Conservation (phyloP, 2,797 vertebrate species). For the Cirrhinus molitorella region DNA sequence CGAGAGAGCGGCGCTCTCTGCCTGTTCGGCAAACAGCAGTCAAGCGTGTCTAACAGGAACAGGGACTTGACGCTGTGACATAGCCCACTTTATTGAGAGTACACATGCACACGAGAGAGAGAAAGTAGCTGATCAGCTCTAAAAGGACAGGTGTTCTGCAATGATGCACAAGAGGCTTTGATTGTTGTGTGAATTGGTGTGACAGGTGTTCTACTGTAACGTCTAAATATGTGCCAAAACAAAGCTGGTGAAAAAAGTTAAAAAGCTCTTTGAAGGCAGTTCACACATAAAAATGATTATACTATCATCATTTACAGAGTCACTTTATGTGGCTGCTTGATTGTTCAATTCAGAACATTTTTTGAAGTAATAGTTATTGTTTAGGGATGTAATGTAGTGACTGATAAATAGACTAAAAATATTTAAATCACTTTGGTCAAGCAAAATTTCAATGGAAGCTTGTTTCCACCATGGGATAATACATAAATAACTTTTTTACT, state of each 20-base stretch:
- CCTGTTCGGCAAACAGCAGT: conserved; percentile 12
- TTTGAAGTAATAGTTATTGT: not conserved
- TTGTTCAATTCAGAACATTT: not conserved
- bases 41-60: conserved; percentile 39
- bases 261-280: not conserved
- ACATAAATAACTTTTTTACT: not conserved
- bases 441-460: not conserved
- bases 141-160: conserved; percentile 21
- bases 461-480: not conserved
- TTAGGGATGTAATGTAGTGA: not conserved
- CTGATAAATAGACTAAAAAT: not conserved
- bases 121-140: conserved; percentile 18
- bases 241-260: not conserved
- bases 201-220: conserved; percentile 11
- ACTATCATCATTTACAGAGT: conserved; percentile 35
- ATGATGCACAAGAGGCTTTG: not conserved
- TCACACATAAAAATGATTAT: not conserved
- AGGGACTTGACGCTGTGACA: conserved; percentile 29
- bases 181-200: conserved; percentile 12
- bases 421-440: not conserved
- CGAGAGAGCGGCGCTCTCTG: not conserved
- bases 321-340: conserved; percentile 31
- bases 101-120: not conserved
- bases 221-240: conserved; percentile 11
- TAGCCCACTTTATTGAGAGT: conserved; percentile 30